A percentile compares a stretch with the other conserved stretches of the same genome.
These are phyloP conservation scores for Ecdyonurus torrentis DNA, from an alignment of 2,888 invertebrate genomes.

Conservation along the genomic window DNA sequence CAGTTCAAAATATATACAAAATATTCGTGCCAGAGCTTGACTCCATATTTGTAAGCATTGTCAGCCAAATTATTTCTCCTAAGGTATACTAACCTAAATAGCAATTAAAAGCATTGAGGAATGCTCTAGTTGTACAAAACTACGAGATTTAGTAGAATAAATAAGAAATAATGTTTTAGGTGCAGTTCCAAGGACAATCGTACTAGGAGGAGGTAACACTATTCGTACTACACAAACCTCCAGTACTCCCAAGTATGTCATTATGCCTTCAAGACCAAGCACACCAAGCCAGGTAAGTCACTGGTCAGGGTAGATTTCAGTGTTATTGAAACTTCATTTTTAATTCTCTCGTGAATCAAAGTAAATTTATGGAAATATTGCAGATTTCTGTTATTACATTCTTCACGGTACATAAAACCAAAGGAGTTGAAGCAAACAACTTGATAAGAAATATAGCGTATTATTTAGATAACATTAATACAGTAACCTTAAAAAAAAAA, in stretches of 20 bases:
- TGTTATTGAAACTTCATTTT: neutral
- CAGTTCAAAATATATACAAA: no score
- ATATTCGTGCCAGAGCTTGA: no score
- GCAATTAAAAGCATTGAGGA: no score
- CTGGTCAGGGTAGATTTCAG: neutral
- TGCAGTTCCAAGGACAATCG: conserved; percentile 25
- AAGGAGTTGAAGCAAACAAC: neutral
- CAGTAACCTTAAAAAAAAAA: no score
- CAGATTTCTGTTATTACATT: neutral
- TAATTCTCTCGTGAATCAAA: no score
- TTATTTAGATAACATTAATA: no score
- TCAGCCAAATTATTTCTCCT: no score
- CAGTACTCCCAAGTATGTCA: conserved; percentile 27
- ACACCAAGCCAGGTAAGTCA: conserved; percentile 19
- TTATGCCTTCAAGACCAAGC: conserved; percentile 31
- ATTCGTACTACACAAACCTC: conserved; percentile 21
- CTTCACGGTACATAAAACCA: neutral
- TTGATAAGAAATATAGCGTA: neutral
- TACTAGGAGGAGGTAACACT: conserved; percentile 26
- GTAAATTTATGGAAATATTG: no score
- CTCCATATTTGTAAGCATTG: no score
- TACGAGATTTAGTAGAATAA: no score
- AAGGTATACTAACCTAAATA: no score
- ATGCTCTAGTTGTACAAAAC: no score
- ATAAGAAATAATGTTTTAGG: neutral